These are phyloP conservation scores for Anolis carolinensis DNA, from an alignment of 2,113 vertebrate genomes.

Conservation along the genomic window DNA sequence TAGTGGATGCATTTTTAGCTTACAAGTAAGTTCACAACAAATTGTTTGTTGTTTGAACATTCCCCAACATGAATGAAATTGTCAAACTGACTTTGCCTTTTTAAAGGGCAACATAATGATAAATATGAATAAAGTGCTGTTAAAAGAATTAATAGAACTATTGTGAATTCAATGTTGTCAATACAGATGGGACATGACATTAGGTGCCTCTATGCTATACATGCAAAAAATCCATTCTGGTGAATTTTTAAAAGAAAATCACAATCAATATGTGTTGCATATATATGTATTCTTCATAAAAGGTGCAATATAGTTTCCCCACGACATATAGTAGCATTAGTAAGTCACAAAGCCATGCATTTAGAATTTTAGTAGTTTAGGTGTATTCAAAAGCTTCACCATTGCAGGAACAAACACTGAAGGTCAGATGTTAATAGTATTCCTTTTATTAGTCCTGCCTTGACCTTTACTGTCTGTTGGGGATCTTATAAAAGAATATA, in stretches of 20 bases:
- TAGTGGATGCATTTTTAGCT: background rate
- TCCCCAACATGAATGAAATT: background rate
- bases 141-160: background rate
- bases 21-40: constrained; percentile 13
- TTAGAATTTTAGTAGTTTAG: background rate
- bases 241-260: background rate
- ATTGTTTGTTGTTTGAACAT: background rate
- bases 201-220: background rate
- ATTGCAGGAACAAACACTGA: constrained; percentile 23
- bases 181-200: constrained; percentile 27
- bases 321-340: background rate
- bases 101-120: background rate
- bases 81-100: background rate
- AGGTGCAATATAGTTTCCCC: constrained; percentile 6
- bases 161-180: background rate
- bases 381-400: constrained; percentile 26
- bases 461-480: background rate
- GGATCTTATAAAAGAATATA: constrained; percentile 4
- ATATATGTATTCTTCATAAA: background rate
- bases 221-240: constrained; percentile 3
- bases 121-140: constrained; percentile 10
- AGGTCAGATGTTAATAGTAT: background rate
- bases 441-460: constrained; percentile 18
- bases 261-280: background rate
- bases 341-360: constrained; percentile 21